A percentile compares a stretch with the other conserved stretches of the same genome.
Evolutionary conservation across 2,888 invertebrate species (phyloP).

Genomic region (Yponomeuta evonymella): DNA sequence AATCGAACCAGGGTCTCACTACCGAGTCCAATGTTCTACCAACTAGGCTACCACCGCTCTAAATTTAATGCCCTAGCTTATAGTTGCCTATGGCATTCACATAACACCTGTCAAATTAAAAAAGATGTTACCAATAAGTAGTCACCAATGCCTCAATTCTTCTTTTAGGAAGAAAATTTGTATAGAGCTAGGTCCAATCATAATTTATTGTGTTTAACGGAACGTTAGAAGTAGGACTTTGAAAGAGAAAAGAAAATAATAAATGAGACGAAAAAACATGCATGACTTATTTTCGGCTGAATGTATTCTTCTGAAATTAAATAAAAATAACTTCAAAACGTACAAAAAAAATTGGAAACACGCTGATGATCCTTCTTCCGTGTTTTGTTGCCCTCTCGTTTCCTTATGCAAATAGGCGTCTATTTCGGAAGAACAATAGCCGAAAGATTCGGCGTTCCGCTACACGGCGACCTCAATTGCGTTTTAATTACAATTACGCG

Average conservation of each 20-base stretch:
- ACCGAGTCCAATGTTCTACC: too few species aligned
- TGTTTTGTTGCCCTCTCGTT: background rate
- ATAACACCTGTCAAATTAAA: too few species aligned
- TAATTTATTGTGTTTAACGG: too few species aligned
- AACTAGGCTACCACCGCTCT: too few species aligned
- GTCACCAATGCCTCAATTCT: too few species aligned
- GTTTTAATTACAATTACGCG: constrained; percentile 30
- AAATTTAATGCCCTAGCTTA: too few species aligned
- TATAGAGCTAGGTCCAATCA: too few species aligned
- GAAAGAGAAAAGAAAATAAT: background rate
- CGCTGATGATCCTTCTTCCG: background rate
- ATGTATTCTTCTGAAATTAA: background rate
- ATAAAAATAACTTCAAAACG: background rate
- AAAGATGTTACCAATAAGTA: too few species aligned
- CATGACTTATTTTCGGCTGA: background rate
- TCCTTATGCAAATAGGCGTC: constrained; percentile 1
- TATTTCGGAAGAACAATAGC: constrained; percentile 18
- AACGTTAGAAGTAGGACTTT: too few species aligned
- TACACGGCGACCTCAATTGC: constrained; percentile 22
- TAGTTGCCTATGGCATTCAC: too few species aligned
- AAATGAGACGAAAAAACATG: background rate
- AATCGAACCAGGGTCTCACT: too few species aligned
- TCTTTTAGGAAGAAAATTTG: too few species aligned
- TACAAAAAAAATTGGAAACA: background rate
- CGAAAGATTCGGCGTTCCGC: constrained; percentile 25